Evolutionary conservation across 2,797 vertebrate genomes (phyloP), one percentile per base, ranked within the genome.

Genomic region (Eleutherodactylus coqui): DNA sequence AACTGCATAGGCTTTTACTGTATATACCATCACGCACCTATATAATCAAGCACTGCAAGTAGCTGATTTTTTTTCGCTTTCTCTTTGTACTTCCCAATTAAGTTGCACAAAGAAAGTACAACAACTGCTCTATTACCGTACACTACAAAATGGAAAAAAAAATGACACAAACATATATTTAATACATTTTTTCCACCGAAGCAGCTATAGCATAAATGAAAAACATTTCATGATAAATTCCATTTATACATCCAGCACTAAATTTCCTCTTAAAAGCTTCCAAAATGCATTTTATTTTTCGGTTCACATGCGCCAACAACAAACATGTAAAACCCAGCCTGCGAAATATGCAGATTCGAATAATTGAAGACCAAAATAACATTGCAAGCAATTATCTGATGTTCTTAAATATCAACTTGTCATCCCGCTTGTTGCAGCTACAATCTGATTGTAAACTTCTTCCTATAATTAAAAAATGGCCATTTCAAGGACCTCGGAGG

Each of bases 401-500:
- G 62, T 72, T 67, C 76, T 75, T 60, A 53, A 84, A 84, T 82
- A 87, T 87, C 69, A 80, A 75, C 76, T 75, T 80, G 69, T 75
- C 82, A 84, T 80, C 69, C 72, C 36, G 51, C 60, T 80, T 84
- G 80, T 75, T 80, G 80, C 69, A 75, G 45, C 69, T 80, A 67
- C 45, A 80, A 75, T 79, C 77, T 70, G 47, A 84, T 87, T 67
- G 51, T 79, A 53, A 79, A 47, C 75, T n/a, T 79, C 72, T 77
- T 82, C 73, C 73, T 84, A 81, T 84, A 80, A 87, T 84, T 87
- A 80, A 79, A n/a, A 87, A 75, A 79, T 84, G 76, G 55, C 77
- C 76, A 80, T 67, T 87, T 84, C 76, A 80, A 75, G 36, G 70
- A 84, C 58, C 82, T 83, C 34, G 32, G 43, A 60, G 51, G 24